Base-by-base conservation (phyloP, 2,888 invertebrate species). In the Ctena decussata region DNA sequence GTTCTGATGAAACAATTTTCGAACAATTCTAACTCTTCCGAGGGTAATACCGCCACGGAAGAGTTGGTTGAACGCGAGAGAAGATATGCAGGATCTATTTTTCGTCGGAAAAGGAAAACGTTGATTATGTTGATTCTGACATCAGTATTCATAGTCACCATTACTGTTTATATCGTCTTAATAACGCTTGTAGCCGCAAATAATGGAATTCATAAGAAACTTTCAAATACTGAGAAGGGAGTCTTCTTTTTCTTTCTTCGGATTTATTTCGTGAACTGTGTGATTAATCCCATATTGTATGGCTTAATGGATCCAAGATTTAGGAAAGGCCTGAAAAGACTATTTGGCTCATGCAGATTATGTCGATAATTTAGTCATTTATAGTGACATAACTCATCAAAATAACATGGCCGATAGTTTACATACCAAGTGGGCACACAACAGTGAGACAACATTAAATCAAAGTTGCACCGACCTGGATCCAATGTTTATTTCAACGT, bases 211-310 rank as follows among this genome's bases (percentile, higher is more conserved):
- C 37, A 84, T 3, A 78, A 74, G 46, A 18, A 77, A 35, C 37
- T 84, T 32, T 46, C 83, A 27, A 70, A 84, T 18, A 81, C 79
- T 0, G 35, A 80, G 35, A 88, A 81, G 41, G 85, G 41, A 0
- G 44, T 77, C 32, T 88, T 85, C 49, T 85, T 88, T 75, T 83
- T 88, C 44, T 88, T 88, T 57, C 77, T 81, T 74, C 37, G 88
- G 32, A 41, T 88, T 27, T 85, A 88, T 65, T 88, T 88, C 57
- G 35, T 85, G 0, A 88, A 88, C 37, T 70, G 73, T 30, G 74
- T 83, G 27, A 73, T 88, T 15, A 88, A 88, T 71, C 84, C 85
- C 6, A 65, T 88, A 15, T 21, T 88, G 37, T 88, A 88, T 57
- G 88, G 88, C 6, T 69, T 84, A 30, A 70, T 85, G 60, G 88